Percentiles rank a stretch among this genome's conserved stretches.
These are phyloP conservation scores for Athetis lepigone DNA, from an alignment of 2,888 invertebrate species.

Conservation along the genomic window DNA sequence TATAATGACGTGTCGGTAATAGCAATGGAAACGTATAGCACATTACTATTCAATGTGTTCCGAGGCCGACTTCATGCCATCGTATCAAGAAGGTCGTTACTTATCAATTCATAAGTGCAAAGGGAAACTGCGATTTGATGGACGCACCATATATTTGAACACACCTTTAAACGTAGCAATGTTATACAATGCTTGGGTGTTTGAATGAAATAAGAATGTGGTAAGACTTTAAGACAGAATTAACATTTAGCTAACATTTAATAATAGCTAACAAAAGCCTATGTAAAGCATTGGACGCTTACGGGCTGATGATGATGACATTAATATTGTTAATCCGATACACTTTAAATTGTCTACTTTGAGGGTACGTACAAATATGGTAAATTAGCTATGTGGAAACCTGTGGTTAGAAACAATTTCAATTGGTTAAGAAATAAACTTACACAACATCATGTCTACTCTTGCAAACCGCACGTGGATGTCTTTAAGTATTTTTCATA, in stretches of 20 bases:
- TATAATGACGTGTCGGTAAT: conserved; percentile 59
- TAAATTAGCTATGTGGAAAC: not conserved
- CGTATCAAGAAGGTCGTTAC: conserved; percentile 71
- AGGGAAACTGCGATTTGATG: conserved; percentile 55
- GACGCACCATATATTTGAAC: conserved; percentile 21
- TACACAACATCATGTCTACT: not conserved
- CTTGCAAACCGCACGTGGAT: conserved; percentile 5
- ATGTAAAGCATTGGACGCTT: too few species aligned
- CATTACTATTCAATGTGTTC: conserved; percentile 73
- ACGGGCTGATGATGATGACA: too few species aligned
- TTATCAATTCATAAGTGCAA: conserved; percentile 68
- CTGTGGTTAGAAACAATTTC: not conserved
- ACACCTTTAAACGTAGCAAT: not conserved
- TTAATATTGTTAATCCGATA: too few species aligned
- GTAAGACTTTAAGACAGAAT: too few species aligned
- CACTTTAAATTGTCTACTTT: too few species aligned
- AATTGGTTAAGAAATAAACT: not conserved
- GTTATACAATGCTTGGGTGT: not conserved
- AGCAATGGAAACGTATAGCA: conserved; percentile 67
- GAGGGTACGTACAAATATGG: not conserved
- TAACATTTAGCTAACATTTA: too few species aligned
- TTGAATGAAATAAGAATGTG: too few species aligned
- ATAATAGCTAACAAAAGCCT: too few species aligned
- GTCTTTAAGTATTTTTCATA: conserved; percentile 9
- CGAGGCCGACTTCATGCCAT: conserved; percentile 70